Percentiles rank a stretch among this genome's conserved stretches.
Evolutionary conservation across 1,140 invertebrate genomes (phyloP).

Genomic region (Drosophila orena): DNA sequence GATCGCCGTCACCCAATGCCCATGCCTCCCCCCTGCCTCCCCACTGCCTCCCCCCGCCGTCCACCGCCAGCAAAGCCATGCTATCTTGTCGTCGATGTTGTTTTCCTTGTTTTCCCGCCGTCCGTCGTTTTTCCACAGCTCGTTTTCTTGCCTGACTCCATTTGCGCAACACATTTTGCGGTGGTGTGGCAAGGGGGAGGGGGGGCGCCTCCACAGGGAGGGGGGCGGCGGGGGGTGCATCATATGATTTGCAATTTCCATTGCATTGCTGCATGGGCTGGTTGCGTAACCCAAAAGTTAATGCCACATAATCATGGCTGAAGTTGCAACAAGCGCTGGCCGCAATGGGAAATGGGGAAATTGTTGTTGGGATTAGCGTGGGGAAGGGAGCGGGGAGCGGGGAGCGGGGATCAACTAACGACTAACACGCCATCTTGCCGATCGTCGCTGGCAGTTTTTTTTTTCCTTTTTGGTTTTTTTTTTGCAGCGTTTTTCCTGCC

Average conservation of each 20-base stretch:
- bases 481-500: conserved; percentile 67
- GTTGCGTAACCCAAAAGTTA: conserved; percentile 81
- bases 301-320: conserved; percentile 83
- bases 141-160: conserved; percentile 58
- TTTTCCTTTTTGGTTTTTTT: conserved; percentile 18
- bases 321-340: conserved; percentile 72
- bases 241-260: conserved; percentile 81
- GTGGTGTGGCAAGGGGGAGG: background rate
- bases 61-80: background rate
- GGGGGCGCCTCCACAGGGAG: background rate
- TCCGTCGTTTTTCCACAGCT: conserved; percentile 24
- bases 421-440: conserved; percentile 66
- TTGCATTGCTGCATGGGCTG: conserved; percentile 66
- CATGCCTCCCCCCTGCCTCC: conserved; percentile 4
- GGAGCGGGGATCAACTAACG: conserved; percentile 7
- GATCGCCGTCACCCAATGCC: conserved; percentile 75
- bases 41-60: background rate
- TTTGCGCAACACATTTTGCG: conserved; percentile 76
- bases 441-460: conserved; percentile 33
- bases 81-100: conserved; percentile 49
- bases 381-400: background rate
- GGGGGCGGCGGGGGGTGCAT: conserved; percentile 29
- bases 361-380: conserved; percentile 26
- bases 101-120: conserved; percentile 66
- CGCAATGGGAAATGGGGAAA: conserved; percentile 80